Evolutionary conservation across 2,113 vertebrate genomes (phyloP), one percentile per base, ranked within the genome.

Genomic region (Anhinga rufa): DNA sequence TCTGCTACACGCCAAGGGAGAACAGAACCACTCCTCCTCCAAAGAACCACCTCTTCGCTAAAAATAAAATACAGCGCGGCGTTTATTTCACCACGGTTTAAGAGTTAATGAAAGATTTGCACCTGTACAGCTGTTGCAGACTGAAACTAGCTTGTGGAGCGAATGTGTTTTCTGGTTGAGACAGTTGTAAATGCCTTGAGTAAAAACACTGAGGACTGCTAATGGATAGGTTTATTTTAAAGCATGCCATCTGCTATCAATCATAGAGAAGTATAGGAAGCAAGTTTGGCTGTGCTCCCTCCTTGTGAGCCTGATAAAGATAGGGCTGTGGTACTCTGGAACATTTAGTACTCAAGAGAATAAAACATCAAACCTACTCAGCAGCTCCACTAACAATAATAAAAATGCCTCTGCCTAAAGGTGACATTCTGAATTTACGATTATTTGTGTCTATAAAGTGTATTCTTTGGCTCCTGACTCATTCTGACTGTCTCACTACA

Each of bases 371-470:
- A 98, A 98, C 98, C 98, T 99, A 99, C 98, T 99, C 99, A 98
- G 98, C 98, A 99, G 98, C 99, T 98, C 98, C 98, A 98, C 99
- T 99, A 99, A 99, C 99, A 99, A 99, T 99, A 99, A 99, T 99
- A 99, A 99, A 99, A 99, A 99, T 98, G 99, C 98, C 98, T 98
- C 95, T 98, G 99, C 99, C 99, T 99, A 99, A 99, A 99, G 99
- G 99, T 99, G 99, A 99, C 99, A 99, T 99, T 99, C 98, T 98
- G 98, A 99, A 99, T 99, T 99, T 99, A 99, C 98, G 99, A 99
- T 99, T 99, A 99, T 99, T 99, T 99, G 99, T 99, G 99, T 99
- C 99, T 99, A 99, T 99, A 99, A 99, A 99, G 99, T 99, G 99
- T 99, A 98, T 99, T 99, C 98, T 98, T 99, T 98, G 98, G 98